Evolutionary conservation across 2,888 invertebrate genomes (phyloP).

Genomic region (Amblyteles armatorius): DNA sequence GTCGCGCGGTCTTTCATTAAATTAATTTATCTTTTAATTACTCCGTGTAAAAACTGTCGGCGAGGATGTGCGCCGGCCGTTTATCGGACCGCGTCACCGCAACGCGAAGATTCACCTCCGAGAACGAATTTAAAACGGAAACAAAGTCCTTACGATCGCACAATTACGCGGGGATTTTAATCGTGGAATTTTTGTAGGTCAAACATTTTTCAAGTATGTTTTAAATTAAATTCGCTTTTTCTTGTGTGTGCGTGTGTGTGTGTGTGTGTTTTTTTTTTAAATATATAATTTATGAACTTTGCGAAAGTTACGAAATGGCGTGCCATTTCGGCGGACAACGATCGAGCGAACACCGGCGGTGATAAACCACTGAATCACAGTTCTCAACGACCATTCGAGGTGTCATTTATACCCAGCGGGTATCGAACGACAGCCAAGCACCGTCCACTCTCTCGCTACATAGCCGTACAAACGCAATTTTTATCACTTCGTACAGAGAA

Average conservation of each 20-base stretch:
- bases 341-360: constrained; percentile 41
- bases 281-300: background rate
- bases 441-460: constrained; percentile 16
- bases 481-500: constrained; percentile 17
- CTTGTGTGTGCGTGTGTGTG: background rate
- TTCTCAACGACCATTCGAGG: constrained; percentile 39
- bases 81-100: background rate
- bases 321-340: constrained; percentile 15
- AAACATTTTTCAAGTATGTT: background rate
- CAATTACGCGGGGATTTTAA: background rate
- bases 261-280: background rate
- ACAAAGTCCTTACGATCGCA: background rate
- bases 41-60: background rate
- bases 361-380: constrained; percentile 51
- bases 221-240: background rate
- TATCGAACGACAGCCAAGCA: constrained; percentile 28
- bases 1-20: background rate
- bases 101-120: background rate
- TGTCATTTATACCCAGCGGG: constrained; percentile 43
- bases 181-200: background rate
- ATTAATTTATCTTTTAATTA: constrained; percentile 18
- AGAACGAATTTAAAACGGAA: background rate
- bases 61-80: background rate
- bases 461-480: constrained; percentile 9
- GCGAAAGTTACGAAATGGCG: background rate